Conservation (phyloP, 2,113 vertebrate genomes). For the Puntigrus tetrazona region DNA sequence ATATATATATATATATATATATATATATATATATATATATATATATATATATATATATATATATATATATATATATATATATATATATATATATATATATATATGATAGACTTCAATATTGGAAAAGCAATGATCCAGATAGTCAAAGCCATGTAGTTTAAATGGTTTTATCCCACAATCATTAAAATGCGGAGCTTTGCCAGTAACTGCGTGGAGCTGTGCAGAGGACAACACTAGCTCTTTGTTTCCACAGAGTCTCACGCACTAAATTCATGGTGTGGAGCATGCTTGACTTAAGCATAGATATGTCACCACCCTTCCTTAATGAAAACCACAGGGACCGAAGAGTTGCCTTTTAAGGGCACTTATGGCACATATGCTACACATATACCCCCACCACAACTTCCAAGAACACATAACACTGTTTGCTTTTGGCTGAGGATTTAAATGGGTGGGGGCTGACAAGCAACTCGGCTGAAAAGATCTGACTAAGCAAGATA, state of each 20-base stretch:
- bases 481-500: slow-evolving; percentile 50
- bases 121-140: slow-evolving; percentile 36
- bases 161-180: slow-evolving; percentile 39
- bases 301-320: slow-evolving; percentile 44
- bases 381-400: background rate
- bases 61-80: background rate
- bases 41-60: background rate
- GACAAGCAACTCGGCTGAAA: slow-evolving; percentile 13
- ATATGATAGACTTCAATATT: background rate
- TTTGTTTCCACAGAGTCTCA: slow-evolving; percentile 55
- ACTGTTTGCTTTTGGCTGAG: slow-evolving; percentile 26
- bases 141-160: slow-evolving; percentile 35
- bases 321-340: slow-evolving; percentile 48
- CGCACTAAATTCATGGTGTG: slow-evolving; percentile 15
- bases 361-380: slow-evolving; percentile 12
- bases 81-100: background rate
- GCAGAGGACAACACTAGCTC: slow-evolving; percentile 47
- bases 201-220: slow-evolving; percentile 23
- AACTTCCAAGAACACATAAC: background rate
- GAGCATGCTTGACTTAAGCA: slow-evolving; percentile 16
- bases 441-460: slow-evolving; percentile 5
- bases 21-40: background rate
- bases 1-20: no score
- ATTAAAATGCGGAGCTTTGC: slow-evolving; percentile 48
- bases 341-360: slow-evolving; percentile 29